These are phyloP conservation scores for Pollicipes pollicipes DNA, from an alignment of 1,140 invertebrate species.

Conservation along the genomic window DNA sequence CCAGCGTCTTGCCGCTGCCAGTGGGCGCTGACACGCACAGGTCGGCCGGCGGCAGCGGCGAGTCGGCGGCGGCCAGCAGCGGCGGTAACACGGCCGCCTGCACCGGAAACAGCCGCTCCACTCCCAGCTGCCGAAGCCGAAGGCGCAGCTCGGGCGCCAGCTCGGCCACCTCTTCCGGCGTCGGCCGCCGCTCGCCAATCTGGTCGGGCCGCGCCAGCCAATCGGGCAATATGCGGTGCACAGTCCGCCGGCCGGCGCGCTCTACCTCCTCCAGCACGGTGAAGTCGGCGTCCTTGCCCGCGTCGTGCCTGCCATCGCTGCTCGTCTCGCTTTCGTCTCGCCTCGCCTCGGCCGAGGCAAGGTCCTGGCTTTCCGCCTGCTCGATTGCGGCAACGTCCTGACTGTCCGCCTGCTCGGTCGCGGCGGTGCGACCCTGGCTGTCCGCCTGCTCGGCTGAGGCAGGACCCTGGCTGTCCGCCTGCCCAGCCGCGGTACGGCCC, in stretches of 20 bases:
- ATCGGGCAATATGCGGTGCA: slow-evolving; percentile 55
- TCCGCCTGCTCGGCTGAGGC: not conserved
- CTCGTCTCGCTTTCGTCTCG: no score
- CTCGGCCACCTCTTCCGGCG: slow-evolving; percentile 45
- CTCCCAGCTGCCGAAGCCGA: slow-evolving; percentile 44
- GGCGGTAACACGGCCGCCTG: slow-evolving; percentile 67
- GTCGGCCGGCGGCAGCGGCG: slow-evolving; percentile 41
- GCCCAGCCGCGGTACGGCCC: no score
- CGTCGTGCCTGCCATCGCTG: not conserved
- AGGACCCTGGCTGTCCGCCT: not conserved
- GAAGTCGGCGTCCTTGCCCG: not conserved
- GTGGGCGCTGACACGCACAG: slow-evolving; percentile 94
- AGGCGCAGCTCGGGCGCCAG: slow-evolving; percentile 40
- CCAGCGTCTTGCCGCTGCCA: slow-evolving; percentile 91
- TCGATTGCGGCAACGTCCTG: no score
- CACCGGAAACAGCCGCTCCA: slow-evolving; percentile 66
- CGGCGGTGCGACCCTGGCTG: not conserved
- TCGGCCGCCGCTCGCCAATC: slow-evolving; percentile 42
- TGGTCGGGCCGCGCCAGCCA: slow-evolving; percentile 68
- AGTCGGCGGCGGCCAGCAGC: slow-evolving; percentile 41
- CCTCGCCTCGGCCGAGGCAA: no score
- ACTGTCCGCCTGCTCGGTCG: not conserved
- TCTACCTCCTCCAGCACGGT: not conserved
- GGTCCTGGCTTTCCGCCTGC: no score
- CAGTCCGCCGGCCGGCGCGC: slow-evolving; percentile 18